Conservation (phyloP, 2,797 vertebrate species). For the Lemur catta region DNA sequence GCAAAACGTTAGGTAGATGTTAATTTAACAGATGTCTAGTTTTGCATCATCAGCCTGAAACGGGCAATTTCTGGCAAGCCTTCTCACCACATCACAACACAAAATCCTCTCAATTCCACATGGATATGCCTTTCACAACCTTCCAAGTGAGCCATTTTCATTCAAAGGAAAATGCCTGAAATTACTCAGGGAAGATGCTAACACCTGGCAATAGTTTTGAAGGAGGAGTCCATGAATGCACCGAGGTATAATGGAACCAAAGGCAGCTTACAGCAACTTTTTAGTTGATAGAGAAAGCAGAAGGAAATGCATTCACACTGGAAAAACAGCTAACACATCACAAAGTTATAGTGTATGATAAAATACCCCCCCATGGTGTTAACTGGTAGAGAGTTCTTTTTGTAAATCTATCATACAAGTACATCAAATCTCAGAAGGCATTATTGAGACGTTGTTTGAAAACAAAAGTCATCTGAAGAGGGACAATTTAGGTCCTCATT, state of each 20-base stretch:
- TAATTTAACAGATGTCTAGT: slow-evolving; percentile 88
- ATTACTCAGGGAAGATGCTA: slow-evolving; percentile 75
- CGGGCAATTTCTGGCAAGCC: slow-evolving; percentile 84
- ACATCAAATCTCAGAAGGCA: neutral
- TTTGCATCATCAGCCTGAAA: slow-evolving; percentile 86
- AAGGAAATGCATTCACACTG: slow-evolving; percentile 43
- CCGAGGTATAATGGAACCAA: slow-evolving; percentile 65
- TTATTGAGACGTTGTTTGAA: neutral
- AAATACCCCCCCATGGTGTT: neutral
- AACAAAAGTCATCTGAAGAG: neutral
- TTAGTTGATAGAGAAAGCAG: slow-evolving; percentile 51
- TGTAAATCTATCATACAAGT: neutral
- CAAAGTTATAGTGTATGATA: slow-evolving; percentile 16
- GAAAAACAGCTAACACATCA: slow-evolving; percentile 66
- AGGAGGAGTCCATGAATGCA: slow-evolving; percentile 74
- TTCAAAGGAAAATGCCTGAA: slow-evolving; percentile 80
- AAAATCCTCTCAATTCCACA: slow-evolving; percentile 80
- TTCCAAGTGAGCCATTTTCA: slow-evolving; percentile 81
- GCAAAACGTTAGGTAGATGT: slow-evolving; percentile 86
- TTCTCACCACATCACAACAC: slow-evolving; percentile 80
- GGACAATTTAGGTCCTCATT: neutral
- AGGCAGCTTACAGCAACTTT: slow-evolving; percentile 55
- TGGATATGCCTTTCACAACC: slow-evolving; percentile 77
- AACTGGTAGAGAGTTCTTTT: neutral
- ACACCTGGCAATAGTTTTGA: slow-evolving; percentile 80